Evolutionary conservation across 2,888 invertebrate species (phyloP).

Genomic region (Plagiodera versicolora): DNA sequence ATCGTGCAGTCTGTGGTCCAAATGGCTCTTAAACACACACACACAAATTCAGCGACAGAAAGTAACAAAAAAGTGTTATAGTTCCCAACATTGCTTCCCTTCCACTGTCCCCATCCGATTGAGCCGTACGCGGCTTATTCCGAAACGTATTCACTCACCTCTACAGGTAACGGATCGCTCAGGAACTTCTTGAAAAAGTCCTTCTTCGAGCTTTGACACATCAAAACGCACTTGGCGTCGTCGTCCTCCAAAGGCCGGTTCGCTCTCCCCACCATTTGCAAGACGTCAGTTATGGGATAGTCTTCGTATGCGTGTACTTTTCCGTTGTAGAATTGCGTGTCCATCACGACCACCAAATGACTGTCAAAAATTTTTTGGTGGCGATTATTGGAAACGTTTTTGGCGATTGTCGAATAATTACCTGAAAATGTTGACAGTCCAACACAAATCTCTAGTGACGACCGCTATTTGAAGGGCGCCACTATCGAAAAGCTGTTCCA

Average conservation of each 20-base stretch:
- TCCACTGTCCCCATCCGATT: no score
- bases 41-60: no score
- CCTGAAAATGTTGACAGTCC: conserved; percentile 76
- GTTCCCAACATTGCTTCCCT: no score
- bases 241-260: conserved; percentile 91
- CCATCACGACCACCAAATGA: conserved; percentile 95
- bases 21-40: conserved; percentile 70
- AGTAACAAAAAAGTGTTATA: no score
- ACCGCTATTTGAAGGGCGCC: conserved; percentile 94
- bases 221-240: conserved; percentile 91
- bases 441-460: conserved; percentile 88
- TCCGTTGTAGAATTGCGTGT: conserved; percentile 90
- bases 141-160: conserved; percentile 57
- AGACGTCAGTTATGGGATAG: conserved; percentile 94
- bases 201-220: conserved; percentile 97
- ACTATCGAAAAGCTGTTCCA: conserved; percentile 90
- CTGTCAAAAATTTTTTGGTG: conserved; percentile 67
- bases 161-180: conserved; percentile 94
- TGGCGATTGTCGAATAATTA: not conserved
- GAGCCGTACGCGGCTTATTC: no score
- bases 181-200: conserved; percentile 98
- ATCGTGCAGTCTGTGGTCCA: conserved; percentile 97
- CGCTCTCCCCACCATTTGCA: conserved; percentile 97
- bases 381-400: no score
- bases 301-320: conserved; percentile 89